A percentile compares a stretch with the other conserved stretches of the same genome.
These are phyloP conservation scores for Caenorhabditis inopinata DNA, from an alignment of 1,140 invertebrate species.

Conservation along the genomic window DNA sequence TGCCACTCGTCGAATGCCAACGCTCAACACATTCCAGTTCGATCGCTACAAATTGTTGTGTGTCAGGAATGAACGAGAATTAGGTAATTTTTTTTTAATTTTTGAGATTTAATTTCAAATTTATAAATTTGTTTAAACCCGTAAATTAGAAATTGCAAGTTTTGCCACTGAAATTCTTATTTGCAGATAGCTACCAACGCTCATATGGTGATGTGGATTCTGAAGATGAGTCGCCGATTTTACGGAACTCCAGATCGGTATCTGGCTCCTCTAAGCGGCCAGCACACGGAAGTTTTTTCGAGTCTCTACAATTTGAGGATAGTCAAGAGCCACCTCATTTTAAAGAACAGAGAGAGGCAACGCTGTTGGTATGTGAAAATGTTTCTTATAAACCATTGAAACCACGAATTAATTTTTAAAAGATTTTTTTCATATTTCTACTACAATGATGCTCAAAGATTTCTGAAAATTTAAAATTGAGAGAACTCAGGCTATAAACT, in stretches of 20 bases:
- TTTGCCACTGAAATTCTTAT: too few species aligned
- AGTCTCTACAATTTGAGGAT: neutral
- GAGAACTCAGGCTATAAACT: too few species aligned
- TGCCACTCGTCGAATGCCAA: conserved; percentile 9
- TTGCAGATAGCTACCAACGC: neutral
- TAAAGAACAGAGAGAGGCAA: neutral
- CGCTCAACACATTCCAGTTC: neutral
- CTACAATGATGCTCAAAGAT: too few species aligned
- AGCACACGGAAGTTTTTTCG: neutral
- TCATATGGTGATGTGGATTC: conserved; percentile 23
- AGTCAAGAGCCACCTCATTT: neutral
- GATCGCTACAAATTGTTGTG: neutral
- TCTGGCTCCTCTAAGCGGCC: neutral
- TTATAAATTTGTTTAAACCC: too few species aligned
- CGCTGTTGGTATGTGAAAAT: neutral
- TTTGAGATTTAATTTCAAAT: too few species aligned
- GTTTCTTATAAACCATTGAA: too few species aligned
- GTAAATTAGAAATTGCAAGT: too few species aligned
- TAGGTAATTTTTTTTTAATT: neutral
- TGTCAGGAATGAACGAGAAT: neutral
- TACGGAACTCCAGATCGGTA: neutral
- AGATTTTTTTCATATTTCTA: too few species aligned
- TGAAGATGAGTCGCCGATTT: conserved; percentile 12
- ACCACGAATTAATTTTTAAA: too few species aligned
- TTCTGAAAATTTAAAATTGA: too few species aligned